Percentiles rank a stretch among this genome's conserved stretches.
Conservation (phyloP, 2,888 invertebrate genomes). For the Eupithecia insigniata region DNA sequence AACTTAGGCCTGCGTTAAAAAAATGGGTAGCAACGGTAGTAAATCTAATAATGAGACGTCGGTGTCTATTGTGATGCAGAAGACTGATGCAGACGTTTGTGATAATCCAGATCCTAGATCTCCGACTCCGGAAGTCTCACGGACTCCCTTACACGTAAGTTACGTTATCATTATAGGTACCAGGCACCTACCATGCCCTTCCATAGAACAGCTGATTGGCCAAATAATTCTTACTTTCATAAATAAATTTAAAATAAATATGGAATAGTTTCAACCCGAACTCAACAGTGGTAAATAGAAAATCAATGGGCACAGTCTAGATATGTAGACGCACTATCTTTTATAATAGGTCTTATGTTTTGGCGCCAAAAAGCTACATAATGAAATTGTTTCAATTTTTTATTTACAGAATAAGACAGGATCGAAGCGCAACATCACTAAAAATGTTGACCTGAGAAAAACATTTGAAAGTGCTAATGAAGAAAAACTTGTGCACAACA, state of each 20-base stretch:
- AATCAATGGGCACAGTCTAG: background rate
- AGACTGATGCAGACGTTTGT: conserved; percentile 60
- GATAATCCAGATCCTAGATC: conserved; percentile 83
- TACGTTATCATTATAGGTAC: conserved; percentile 50
- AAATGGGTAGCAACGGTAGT: conserved; percentile 78
- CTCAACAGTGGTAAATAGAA: background rate
- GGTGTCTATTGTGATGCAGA: conserved; percentile 53
- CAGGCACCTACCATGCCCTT: background rate
- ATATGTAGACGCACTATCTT: background rate
- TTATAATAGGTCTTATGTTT: background rate
- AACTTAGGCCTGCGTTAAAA: conserved; percentile 25
- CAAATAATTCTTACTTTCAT: too few relatives aligned
- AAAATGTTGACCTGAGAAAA: conserved; percentile 78
- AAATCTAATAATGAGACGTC: conserved; percentile 62
- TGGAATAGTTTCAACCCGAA: background rate
- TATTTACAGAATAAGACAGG: conserved; percentile 68
- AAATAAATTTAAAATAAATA: background rate
- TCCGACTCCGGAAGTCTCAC: conserved; percentile 83
- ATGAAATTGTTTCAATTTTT: conserved; percentile 35
- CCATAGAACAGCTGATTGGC: background rate
- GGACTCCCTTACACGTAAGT: conserved; percentile 85
- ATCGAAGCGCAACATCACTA: conserved; percentile 76
- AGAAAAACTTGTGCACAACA: conserved; percentile 73
- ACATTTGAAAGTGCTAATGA: conserved; percentile 75
- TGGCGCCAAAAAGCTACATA: background rate